Conservation (phyloP, 2,888 invertebrate species). For the Agrochola circellaris region DNA sequence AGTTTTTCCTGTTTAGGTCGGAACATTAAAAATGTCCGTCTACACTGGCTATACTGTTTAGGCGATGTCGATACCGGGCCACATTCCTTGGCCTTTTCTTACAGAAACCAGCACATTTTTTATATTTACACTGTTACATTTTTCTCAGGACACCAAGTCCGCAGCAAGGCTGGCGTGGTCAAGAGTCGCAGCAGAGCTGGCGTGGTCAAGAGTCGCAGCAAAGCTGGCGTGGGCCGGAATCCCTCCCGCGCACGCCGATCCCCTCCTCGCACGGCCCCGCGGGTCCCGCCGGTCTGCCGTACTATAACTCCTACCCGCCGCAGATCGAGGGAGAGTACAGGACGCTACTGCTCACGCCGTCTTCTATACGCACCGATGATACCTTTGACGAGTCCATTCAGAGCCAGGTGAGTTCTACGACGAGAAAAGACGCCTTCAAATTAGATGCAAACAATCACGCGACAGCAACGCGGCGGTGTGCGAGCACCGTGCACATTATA, state of each 20-base stretch:
- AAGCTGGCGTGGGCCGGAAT: slow-evolving; percentile 89
- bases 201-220: slow-evolving; percentile 90
- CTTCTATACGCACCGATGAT: slow-evolving; percentile 85
- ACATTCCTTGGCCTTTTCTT: background rate
- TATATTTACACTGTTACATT: background rate
- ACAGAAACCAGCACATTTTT: background rate
- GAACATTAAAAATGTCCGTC: too few relatives aligned
- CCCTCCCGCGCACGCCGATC: slow-evolving; percentile 88
- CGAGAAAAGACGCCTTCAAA: background rate
- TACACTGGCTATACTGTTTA: background rate
- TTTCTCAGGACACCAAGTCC: slow-evolving; percentile 88
- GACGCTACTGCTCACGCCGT: slow-evolving; percentile 81
- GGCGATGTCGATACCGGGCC: background rate
- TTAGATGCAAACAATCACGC: background rate
- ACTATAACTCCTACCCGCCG: slow-evolving; percentile 81
- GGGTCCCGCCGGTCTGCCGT: slow-evolving; percentile 69
- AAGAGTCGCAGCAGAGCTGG: slow-evolving; percentile 89
- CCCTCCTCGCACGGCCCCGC: slow-evolving; percentile 82
- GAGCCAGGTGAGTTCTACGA: slow-evolving; percentile 89
- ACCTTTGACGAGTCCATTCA: slow-evolving; percentile 88
- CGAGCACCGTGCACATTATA: background rate
- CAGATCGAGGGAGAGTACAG: slow-evolving; percentile 85
- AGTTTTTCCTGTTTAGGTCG: background rate
- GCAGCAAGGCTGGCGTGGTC: slow-evolving; percentile 86
- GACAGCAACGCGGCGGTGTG: background rate